Evolutionary conservation across 2,888 invertebrate species (phyloP).

Genomic region (Parascotia fuliginaria): DNA sequence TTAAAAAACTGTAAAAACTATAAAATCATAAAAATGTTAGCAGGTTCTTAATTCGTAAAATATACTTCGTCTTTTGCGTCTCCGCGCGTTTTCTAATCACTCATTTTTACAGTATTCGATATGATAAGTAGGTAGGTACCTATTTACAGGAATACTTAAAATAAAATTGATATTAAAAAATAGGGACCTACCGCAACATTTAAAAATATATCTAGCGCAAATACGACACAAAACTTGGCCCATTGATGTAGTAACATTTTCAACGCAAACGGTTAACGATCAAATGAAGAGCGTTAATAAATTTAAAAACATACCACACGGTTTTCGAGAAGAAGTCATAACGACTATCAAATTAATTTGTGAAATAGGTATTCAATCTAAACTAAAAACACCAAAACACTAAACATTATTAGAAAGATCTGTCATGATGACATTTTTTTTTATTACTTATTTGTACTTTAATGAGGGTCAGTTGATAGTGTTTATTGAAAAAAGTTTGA

Average conservation of each 20-base stretch:
- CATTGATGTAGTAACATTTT: conserved; percentile 1
- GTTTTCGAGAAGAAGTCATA: conserved; percentile 23
- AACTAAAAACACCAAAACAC: too few relatives aligned
- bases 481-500: too few relatives aligned
- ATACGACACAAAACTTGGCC: conserved; percentile 1
- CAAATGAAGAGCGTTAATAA: neutral
- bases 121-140: too few relatives aligned
- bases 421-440: conserved; percentile 8
- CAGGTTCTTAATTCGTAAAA: too few relatives aligned
- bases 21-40: too few relatives aligned
- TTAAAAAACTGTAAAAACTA: too few relatives aligned
- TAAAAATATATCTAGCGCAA: neutral
- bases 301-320: conserved; percentile 29
- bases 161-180: too few relatives aligned
- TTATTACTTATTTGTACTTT: neutral
- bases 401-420: conserved; percentile 19
- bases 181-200: neutral
- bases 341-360: neutral
- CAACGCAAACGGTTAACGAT: neutral
- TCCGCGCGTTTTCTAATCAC: too few relatives aligned
- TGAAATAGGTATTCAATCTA: too few relatives aligned
- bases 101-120: neutral
- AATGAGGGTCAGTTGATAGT: neutral
- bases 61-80: too few relatives aligned
- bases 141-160: too few relatives aligned